Conservation (phyloP, 2,888 invertebrate genomes). For the Muscina levida region DNA sequence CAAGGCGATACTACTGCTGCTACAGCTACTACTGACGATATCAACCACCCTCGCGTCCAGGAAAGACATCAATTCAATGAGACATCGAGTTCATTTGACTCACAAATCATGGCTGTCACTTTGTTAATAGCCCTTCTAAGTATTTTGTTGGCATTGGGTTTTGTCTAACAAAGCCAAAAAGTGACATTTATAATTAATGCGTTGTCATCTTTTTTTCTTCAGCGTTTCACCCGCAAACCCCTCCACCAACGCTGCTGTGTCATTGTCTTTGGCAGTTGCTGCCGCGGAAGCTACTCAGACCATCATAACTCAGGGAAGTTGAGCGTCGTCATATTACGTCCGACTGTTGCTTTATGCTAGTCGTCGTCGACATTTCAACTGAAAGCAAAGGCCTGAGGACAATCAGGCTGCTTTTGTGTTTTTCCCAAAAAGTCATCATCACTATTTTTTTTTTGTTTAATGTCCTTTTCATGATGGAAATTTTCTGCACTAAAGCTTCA, state of each 20-base stretch:
- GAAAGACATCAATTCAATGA: constrained; percentile 18
- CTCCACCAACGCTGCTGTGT: not conserved
- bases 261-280: no score
- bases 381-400: not conserved
- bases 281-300: not conserved
- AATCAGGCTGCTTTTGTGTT: constrained; percentile 24
- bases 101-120: constrained; percentile 45
- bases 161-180: constrained; percentile 45
- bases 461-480: not conserved
- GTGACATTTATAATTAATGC: constrained; percentile 46
- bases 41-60: not conserved
- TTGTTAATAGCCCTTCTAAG: constrained; percentile 40
- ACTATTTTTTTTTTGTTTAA: constrained; percentile 13
- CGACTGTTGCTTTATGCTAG: constrained; percentile 22
- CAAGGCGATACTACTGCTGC: no score
- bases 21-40: no score
- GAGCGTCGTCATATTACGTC: not conserved
- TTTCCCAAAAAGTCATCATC: constrained; percentile 28
- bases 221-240: not conserved
- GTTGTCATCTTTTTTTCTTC: constrained; percentile 37
- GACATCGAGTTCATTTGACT: constrained; percentile 39
- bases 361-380: not conserved
- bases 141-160: constrained; percentile 44
- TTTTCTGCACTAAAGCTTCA: not conserved
- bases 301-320: not conserved